A percentile compares a stretch with the other conserved stretches of the same genome.
phyloP scores from a whole-genome alignment of 2,797 vertebrate genomes.

The Hybognathus amarus region DNA sequence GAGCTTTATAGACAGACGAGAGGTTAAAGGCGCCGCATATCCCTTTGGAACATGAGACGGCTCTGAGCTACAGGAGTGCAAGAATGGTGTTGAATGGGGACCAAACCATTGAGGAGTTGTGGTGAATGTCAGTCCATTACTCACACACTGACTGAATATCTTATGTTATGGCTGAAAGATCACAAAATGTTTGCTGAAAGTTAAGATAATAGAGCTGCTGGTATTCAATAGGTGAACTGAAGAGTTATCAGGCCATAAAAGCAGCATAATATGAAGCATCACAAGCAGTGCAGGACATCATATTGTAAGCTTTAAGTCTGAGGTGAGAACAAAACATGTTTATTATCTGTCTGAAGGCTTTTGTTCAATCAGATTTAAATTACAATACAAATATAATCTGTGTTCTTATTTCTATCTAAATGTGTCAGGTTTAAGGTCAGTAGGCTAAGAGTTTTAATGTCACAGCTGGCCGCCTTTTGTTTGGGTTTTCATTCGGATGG shows the following conservation, averaged over 20 bases:
- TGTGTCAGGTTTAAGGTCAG: background rate
- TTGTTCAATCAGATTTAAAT: background rate
- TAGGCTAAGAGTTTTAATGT: background rate
- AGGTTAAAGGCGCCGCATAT: constrained; percentile 24
- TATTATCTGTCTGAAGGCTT: background rate
- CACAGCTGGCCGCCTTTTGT: constrained; percentile 8
- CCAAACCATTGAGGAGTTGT: background rate
- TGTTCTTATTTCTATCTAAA: background rate
- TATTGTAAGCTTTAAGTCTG: background rate
- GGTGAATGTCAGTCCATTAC: constrained; percentile 13
- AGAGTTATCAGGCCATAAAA: background rate
- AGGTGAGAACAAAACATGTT: background rate
- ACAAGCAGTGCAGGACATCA: background rate
- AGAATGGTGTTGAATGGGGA: constrained; percentile 16
- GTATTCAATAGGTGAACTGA: background rate
- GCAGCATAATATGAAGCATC: background rate
- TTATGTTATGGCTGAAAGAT: background rate
- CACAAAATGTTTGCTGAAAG: background rate
- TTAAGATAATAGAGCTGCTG: background rate
- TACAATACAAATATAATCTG: background rate
- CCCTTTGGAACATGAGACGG: background rate
- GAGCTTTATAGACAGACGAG: background rate
- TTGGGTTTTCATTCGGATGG: background rate
- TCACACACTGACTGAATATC: background rate
- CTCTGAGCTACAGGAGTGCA: background rate